Evolutionary conservation across 2,797 vertebrate genomes (phyloP).

Genomic region (Tachyglossus aculeatus): DNA sequence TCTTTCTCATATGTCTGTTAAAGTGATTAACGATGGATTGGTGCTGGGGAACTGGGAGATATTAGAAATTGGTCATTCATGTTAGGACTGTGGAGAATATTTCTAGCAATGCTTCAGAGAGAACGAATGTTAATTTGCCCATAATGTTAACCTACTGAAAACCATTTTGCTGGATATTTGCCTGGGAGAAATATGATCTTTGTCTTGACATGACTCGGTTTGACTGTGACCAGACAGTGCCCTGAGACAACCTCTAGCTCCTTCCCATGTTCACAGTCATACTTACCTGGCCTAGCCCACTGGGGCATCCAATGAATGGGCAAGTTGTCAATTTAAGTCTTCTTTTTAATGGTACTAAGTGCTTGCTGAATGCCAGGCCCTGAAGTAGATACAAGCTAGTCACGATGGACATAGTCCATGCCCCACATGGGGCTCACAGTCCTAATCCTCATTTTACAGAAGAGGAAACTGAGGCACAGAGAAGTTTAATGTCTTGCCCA

Average conservation of each 20-base stretch:
- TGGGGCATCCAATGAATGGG: too few relatives aligned
- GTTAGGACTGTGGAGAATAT: conserved; percentile 19
- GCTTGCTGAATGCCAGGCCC: too few relatives aligned
- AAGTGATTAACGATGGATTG: conserved; percentile 24
- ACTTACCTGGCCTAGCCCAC: too few relatives aligned
- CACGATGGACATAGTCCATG: too few relatives aligned
- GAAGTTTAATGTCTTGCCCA: background rate
- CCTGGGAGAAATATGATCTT: background rate
- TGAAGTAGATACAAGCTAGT: too few relatives aligned
- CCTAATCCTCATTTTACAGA: background rate
- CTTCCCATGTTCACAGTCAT: too few relatives aligned
- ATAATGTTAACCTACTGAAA: background rate
- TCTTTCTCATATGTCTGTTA: conserved; percentile 37
- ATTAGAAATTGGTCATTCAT: conserved; percentile 11
- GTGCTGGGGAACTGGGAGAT: conserved; percentile 5
- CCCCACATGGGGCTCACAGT: too few relatives aligned
- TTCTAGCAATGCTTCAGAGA: background rate
- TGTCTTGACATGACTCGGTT: too few relatives aligned
- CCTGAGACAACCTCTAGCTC: too few relatives aligned
- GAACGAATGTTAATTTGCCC: background rate
- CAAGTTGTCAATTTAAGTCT: too few relatives aligned
- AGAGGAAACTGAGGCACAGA: background rate
- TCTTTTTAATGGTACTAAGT: too few relatives aligned
- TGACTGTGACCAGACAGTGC: too few relatives aligned
- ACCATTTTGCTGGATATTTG: background rate